A percentile compares a stretch with the other conserved stretches of the same genome.
Evolutionary conservation across 2,797 vertebrate species (phyloP).

Genomic region (Sebastes iracundus): DNA sequence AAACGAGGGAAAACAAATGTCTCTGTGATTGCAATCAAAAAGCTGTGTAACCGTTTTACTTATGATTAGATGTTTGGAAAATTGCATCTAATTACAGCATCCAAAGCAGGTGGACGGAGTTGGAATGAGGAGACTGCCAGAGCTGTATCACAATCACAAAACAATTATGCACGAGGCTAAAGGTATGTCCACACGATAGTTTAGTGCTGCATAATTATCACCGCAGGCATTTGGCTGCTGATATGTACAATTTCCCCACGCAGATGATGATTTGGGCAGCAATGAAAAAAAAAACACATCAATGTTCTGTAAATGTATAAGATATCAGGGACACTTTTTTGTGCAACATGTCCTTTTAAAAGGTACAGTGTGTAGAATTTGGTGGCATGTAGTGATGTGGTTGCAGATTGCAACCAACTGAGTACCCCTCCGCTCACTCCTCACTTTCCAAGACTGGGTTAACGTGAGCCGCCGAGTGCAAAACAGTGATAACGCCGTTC

Average conservation of each 20-base stretch:
- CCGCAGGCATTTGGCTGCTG: slow-evolving; percentile 9
- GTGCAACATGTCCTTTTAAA: neutral
- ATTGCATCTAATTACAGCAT: slow-evolving; percentile 50
- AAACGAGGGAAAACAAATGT: slow-evolving; percentile 23
- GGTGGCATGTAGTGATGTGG: no score
- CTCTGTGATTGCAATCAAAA: slow-evolving; percentile 59
- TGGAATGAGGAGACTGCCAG: slow-evolving; percentile 24
- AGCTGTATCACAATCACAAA: slow-evolving; percentile 41
- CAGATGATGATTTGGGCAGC: neutral
- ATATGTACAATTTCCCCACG: neutral
- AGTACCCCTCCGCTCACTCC: no score
- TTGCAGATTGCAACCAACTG: no score
- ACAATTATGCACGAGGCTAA: slow-evolving; percentile 38
- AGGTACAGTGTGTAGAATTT: no score
- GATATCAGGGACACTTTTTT: neutral
- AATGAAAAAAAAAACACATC: neutral
- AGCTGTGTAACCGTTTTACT: slow-evolving; percentile 16
- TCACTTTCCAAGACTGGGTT: no score
- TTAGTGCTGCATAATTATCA: slow-evolving; percentile 31
- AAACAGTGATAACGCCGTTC: rapidly evolving
- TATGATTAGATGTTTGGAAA: slow-evolving; percentile 59
- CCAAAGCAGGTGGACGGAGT: slow-evolving; percentile 17
- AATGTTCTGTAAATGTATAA: neutral
- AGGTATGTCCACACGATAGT: slow-evolving; percentile 17
- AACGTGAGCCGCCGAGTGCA: no score